Evolutionary conservation across 2,888 invertebrate species (phyloP), one percentile per base, ranked within the genome.

Genomic region (Catocala fraxini): DNA sequence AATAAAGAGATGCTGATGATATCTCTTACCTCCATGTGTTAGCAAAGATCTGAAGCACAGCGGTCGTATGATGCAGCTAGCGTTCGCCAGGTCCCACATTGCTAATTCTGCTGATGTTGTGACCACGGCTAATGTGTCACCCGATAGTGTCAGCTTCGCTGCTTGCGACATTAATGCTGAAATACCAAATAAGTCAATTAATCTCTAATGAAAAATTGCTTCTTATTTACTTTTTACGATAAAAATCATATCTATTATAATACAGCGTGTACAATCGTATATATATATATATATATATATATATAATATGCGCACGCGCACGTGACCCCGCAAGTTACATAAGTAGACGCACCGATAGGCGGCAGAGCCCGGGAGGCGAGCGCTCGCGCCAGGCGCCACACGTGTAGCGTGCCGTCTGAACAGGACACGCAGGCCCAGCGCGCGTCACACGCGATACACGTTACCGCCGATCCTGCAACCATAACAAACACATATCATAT

Each of bases 321-420:
- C 9, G 10, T 42, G 11, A 0, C 7, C 0, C 5, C 6, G 35
- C 35, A 9, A 39, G 9, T 39, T 39, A 6, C 9, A 39, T 39
- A 7, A 39, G 4, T 39, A 39, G 6, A 68, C 71, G 61, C 25
- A 91, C 92, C 90, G 9, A 97, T 82, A 5, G 95, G 95, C 6
- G 96, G 96, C 45, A 96, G 94, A 0, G 95, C 77, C 0, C 77
- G 51, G 0, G 13, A 2, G 0, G 77, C 56, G 79, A 93, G 88
- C 1, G 85, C 86, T 1, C 71, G 93, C 56, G 84, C 84, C 11
- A 96, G 94, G 42, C 93, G 88, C 86, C 96, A 96, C 42, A 95
- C 93, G 86, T 96, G 96, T 73, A 97, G 90, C 51, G 96, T 94
- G 51, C 95, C 93, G 92, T 97, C 97, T 66, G 95, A 95, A 87